Evolutionary conservation across 2,888 invertebrate genomes (phyloP).

Genomic region (Eurytoma californica): DNA sequence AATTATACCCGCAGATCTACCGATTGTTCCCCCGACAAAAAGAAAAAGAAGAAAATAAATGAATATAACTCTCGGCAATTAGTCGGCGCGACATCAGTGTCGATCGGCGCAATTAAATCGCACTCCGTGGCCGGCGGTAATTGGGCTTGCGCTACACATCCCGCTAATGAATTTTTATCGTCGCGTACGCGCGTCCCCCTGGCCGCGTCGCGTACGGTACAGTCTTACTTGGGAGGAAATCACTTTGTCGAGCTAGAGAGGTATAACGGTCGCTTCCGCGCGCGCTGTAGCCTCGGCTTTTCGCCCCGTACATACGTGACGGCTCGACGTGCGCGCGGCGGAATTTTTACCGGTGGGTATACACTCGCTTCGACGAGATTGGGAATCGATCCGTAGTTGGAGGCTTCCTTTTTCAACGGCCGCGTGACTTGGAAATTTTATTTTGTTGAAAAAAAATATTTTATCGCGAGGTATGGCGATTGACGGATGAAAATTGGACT

Average conservation of each 20-base stretch:
- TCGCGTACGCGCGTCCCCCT: background rate
- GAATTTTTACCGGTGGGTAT: background rate
- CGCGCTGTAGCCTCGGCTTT: background rate
- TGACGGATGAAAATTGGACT: no score
- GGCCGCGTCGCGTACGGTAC: background rate
- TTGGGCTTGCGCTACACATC: constrained; percentile 6
- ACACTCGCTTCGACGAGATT: no score
- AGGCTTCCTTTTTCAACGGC: no score
- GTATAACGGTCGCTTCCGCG: constrained; percentile 32
- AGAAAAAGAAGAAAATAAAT: no score
- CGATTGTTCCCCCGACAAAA: no score
- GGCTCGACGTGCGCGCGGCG: background rate
- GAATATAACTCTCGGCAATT: background rate
- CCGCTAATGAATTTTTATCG: constrained; percentile 14
- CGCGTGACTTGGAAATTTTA: no score
- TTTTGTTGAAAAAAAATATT: no score
- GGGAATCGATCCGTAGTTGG: no score
- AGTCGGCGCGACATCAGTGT: background rate
- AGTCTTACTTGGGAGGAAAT: constrained; percentile 14
- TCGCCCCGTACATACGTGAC: background rate
- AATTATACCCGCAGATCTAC: background rate
- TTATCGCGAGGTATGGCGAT: no score
- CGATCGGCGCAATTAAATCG: constrained; percentile 16
- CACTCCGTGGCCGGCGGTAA: background rate
- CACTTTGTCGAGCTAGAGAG: constrained; percentile 26